phyloP scores from a whole-genome alignment of 1,140 invertebrate genomes.

The Drosophila orosa region DNA sequence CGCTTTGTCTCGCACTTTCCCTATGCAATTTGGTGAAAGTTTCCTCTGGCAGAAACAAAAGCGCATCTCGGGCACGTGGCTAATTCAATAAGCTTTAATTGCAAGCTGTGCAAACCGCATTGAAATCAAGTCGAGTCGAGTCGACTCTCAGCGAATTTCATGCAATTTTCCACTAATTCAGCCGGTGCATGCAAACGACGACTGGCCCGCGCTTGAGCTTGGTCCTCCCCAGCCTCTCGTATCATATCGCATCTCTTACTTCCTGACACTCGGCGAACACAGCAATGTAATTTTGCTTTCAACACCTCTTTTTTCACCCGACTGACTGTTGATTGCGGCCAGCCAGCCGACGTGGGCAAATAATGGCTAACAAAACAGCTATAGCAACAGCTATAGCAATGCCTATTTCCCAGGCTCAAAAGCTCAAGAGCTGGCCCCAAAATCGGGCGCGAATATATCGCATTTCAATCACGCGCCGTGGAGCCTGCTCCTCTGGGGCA shows the following conservation, averaged over 20 bases:
- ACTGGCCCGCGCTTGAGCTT: neutral
- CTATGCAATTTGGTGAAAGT: conserved; percentile 53
- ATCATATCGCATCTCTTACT: conserved; percentile 77
- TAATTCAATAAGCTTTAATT: conserved; percentile 81
- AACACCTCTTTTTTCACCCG: conserved; percentile 68
- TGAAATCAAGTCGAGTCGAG: conserved; percentile 64
- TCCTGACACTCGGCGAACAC: conserved; percentile 61
- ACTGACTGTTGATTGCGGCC: conserved; percentile 45
- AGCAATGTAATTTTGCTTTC: conserved; percentile 82
- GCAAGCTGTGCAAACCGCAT: conserved; percentile 47
- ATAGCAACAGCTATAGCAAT: conserved; percentile 4
- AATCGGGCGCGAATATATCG: conserved; percentile 83
- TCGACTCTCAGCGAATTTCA: conserved; percentile 51
- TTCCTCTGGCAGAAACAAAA: conserved; percentile 34
- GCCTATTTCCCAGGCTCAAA: conserved; percentile 68
- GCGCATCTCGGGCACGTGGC: conserved; percentile 70
- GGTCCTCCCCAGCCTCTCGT: conserved; percentile 35
- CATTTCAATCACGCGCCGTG: conserved; percentile 80
- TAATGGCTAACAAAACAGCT: conserved; percentile 52
- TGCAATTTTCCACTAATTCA: conserved; percentile 76
- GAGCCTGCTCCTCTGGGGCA: conserved; percentile 46
- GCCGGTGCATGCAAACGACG: conserved; percentile 72
- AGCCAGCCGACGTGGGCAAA: conserved; percentile 50
- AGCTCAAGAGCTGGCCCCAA: conserved; percentile 56
- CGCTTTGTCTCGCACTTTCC: conserved; percentile 48